Evolutionary conservation across 2,113 vertebrate species (phyloP).

Genomic region (Accipiter cooperii): DNA sequence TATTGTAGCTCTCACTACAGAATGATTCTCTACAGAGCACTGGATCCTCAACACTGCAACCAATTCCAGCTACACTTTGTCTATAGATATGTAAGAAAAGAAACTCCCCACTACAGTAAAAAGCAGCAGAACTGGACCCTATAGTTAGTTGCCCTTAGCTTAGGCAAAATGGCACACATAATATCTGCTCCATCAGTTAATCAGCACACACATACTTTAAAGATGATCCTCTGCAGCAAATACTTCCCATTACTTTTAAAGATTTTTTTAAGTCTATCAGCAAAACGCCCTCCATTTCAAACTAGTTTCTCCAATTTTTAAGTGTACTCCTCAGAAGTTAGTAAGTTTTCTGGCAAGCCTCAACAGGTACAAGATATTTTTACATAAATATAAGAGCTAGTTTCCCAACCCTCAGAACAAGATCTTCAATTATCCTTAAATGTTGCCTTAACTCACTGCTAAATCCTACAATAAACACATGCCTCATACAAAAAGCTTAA

Average conservation of each 20-base stretch:
- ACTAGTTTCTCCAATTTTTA: neutral
- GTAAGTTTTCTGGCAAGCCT: neutral
- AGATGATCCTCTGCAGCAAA: neutral
- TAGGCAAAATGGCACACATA: neutral
- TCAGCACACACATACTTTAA: neutral
- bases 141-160: neutral
- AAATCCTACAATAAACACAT: neutral
- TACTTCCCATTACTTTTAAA: neutral
- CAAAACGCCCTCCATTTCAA: neutral
- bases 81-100: fast-evolving
- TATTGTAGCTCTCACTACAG: neutral
- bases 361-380: neutral
- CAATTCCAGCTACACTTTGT: neutral
- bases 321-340: neutral
- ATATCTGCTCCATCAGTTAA: neutral
- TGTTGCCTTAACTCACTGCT: neutral
- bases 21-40: neutral
- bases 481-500: neutral
- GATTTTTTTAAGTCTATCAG: neutral
- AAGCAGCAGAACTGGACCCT: neutral
- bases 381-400: neutral
- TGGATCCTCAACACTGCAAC: neutral
- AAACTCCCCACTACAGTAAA: neutral
- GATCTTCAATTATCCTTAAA: neutral
- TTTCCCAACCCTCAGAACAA: neutral